phyloP scores from a whole-genome alignment of 2,113 vertebrate species.

The Coturnix japonica region DNA sequence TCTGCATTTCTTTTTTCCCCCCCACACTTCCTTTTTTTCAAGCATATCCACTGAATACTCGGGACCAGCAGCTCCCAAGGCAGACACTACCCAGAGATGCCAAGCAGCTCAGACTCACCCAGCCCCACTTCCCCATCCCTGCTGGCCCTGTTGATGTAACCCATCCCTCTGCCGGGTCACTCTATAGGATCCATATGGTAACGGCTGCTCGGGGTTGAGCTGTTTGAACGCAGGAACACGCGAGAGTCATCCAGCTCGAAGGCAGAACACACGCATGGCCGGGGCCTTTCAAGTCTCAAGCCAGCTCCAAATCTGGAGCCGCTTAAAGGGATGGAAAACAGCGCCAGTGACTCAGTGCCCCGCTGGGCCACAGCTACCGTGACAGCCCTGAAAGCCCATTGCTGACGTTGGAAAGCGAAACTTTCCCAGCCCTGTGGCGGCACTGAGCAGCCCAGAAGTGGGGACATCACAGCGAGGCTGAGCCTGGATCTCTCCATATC shows the following conservation, averaged over 20 bases:
- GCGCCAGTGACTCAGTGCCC: conserved; percentile 3
- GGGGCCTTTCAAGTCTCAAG: conserved; percentile 35
- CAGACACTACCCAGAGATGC: background rate
- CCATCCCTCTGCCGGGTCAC: background rate
- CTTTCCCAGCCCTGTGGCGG: background rate
- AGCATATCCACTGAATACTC: background rate
- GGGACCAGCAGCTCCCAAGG: background rate
- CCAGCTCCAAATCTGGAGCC: conserved; percentile 61
- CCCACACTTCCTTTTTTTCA: background rate
- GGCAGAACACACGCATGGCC: conserved; percentile 19
- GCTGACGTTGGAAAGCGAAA: background rate
- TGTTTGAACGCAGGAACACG: background rate
- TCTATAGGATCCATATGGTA: conserved; percentile 29
- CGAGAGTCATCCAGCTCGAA: background rate
- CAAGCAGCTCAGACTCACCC: background rate
- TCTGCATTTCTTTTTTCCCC: fast-evolving
- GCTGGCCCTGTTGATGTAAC: background rate
- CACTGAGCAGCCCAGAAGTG: background rate
- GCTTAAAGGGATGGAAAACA: conserved; percentile 49
- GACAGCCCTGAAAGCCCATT: background rate
- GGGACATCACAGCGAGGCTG: background rate
- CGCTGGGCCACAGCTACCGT: conserved; percentile 2
- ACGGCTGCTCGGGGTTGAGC: background rate
- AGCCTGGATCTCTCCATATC: background rate
- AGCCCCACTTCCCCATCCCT: background rate